phyloP scores from a whole-genome alignment of 2,797 vertebrate genomes.

The Psittacula echo region DNA sequence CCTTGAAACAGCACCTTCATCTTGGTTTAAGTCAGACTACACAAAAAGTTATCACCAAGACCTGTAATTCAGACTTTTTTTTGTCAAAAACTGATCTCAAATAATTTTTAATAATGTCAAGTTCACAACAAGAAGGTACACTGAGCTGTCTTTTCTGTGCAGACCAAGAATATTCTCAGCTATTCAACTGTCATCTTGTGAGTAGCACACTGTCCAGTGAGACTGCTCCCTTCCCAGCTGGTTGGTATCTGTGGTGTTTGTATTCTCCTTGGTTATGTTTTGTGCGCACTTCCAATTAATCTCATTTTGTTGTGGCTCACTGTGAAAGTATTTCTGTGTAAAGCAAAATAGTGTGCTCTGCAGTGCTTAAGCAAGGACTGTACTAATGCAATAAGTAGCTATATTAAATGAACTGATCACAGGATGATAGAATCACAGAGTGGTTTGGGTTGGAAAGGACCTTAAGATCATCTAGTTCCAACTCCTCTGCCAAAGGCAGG shows the following conservation, averaged over 20 bases:
- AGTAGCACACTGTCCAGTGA: not conserved
- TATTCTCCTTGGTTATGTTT: not conserved
- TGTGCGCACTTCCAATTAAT: not conserved
- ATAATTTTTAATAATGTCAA: not conserved
- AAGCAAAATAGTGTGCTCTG: not conserved
- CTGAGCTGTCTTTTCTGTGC: not conserved
- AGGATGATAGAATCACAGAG: not conserved
- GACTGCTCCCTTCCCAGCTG: not conserved
- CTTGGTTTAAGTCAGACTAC: not conserved
- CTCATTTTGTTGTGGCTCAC: not conserved
- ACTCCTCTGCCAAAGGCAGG: not conserved
- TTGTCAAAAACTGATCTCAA: not conserved
- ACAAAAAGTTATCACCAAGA: not conserved
- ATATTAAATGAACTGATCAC: not conserved
- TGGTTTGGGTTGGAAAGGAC: not conserved
- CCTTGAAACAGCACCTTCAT: not conserved
- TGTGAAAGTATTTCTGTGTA: not conserved
- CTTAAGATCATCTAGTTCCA: not conserved
- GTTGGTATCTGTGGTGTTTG: not conserved
- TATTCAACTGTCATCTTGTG: not conserved
- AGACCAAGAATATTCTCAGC: not conserved
- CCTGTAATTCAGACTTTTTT: not conserved
- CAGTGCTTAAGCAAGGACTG: not conserved
- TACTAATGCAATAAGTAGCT: not conserved
- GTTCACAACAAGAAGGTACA: no score